A percentile compares a stretch with the other conserved stretches of the same genome.
These are phyloP conservation scores for Aethes cnicana DNA, from an alignment of 2,888 invertebrate species.

Conservation along the genomic window DNA sequence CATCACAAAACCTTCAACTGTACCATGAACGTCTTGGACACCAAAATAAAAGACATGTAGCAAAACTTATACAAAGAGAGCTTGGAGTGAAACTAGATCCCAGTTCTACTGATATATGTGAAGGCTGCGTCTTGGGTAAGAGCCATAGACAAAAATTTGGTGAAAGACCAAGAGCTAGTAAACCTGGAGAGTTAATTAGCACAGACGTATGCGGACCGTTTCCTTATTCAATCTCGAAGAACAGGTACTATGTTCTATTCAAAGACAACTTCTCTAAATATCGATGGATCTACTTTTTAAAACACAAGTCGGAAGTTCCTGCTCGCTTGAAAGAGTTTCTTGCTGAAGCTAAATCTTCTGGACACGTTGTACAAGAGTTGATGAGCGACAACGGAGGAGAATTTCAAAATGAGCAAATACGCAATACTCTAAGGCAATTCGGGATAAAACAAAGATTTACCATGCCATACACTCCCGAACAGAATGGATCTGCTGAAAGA, in stretches of 20 bases:
- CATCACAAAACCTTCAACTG: slow-evolving; percentile 14
- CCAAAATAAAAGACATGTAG: slow-evolving; percentile 18
- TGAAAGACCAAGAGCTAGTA: slow-evolving; percentile 14
- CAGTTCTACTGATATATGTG: slow-evolving; percentile 28
- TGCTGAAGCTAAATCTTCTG: too few relatives aligned
- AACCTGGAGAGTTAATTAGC: slow-evolving; percentile 25
- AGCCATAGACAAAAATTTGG: slow-evolving; percentile 25
- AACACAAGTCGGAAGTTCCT: slow-evolving; percentile 7
- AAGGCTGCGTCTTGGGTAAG: slow-evolving; percentile 32
- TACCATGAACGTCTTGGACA: slow-evolving; percentile 22
- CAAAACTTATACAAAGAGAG: slow-evolving; percentile 12
- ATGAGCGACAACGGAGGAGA: not conserved
- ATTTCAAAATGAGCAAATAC: not conserved
- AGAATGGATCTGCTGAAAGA: not conserved
- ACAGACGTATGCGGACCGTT: slow-evolving; percentile 31
- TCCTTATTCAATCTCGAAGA: not conserved
- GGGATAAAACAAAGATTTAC: slow-evolving; percentile 1
- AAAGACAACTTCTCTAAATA: slow-evolving; percentile 9
- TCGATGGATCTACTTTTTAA: not conserved
- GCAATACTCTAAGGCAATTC: not conserved
- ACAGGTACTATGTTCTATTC: not conserved
- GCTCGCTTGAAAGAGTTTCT: too few relatives aligned
- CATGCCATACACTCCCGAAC: slow-evolving; percentile 6
- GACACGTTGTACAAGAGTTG: not conserved
- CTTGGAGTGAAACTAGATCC: slow-evolving; percentile 9